Evolutionary conservation across 1,140 invertebrate species (phyloP).

Genomic region (Drosophila nigrodunni): DNA sequence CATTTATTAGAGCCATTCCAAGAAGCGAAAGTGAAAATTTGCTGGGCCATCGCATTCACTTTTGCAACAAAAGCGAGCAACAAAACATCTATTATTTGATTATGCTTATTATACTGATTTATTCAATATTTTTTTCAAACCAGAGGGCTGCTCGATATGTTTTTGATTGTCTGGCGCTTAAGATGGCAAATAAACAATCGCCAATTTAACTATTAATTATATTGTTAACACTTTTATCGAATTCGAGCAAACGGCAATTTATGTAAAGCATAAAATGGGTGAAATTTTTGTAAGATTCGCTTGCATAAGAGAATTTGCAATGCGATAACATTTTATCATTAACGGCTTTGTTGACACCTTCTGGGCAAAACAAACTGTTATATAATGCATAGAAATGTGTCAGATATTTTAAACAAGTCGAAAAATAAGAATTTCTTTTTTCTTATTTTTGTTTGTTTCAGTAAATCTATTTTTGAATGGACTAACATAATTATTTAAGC

Average conservation of each 20-base stretch:
- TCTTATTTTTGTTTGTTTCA: too few relatives aligned
- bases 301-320: constrained; percentile 34
- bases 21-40: constrained; percentile 45
- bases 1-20: constrained; percentile 20
- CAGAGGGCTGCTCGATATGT: constrained; percentile 11
- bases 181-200: constrained; percentile 1
- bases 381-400: not conserved
- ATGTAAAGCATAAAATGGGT: constrained; percentile 26
- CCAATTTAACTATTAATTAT: constrained; percentile 33
- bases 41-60: constrained; percentile 34
- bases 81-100: constrained; percentile 13
- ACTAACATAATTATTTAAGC: too few relatives aligned
- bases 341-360: constrained; percentile 12
- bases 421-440: too few relatives aligned
- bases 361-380: not conserved
- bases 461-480: too few relatives aligned
- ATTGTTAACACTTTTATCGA: constrained; percentile 32
- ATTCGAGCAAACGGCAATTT: constrained; percentile 5
- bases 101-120: constrained; percentile 19
- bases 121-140: constrained; percentile 9
- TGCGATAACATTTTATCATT: constrained; percentile 23
- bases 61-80: constrained; percentile 21
- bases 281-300: constrained; percentile 29
- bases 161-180: not conserved
- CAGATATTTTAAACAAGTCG: too few relatives aligned